Evolutionary conservation across 2,888 invertebrate species (phyloP), one percentile per base, ranked within the genome.

Genomic region (Ephialtes manifestator): DNA sequence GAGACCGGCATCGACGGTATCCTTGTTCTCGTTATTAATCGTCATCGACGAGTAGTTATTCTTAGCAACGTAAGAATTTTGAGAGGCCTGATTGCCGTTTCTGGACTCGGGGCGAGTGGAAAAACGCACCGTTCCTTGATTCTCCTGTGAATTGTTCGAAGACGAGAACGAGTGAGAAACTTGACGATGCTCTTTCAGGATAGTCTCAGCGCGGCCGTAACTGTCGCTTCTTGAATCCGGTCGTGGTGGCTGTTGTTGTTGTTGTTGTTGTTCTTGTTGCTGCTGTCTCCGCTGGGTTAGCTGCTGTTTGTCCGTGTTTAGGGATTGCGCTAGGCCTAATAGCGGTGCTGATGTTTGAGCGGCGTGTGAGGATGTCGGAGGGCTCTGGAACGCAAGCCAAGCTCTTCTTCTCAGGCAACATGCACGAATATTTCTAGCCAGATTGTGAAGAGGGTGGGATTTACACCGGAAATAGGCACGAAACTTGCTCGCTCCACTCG

Each of bases 351-450:
- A 89, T 80, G 88, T 89, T 89, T 92, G 89, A 87, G 89, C 90
- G 80, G 92, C 88, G 88, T 90, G 90, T 77, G 91, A 92, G 88
- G 93, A 92, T 88, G 93, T 89, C 85, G 92, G 92, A 89, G 94
- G 92, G 90, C 93, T 94, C 94, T 94, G 93, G 87, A 92, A 92
- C 87, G 91, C 90, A 92, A 93, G 92, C 92, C 89, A 92, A 92
- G 92, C 92, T 88, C 91, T 91, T 87, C 86, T 89, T 89, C 90
- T 91, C 89, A 90, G 88, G 87, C 76, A 86, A 86, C 86, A 86
- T 87, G 86, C 86, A 81, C 75, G 77, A 80, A 18, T 78, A 63
- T 82, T 72, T 84, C 80, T 83, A 67, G 67, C 78, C 43, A 55
- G 72, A 65, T 63, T 70, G 46, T 48, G 13, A n/a, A 43, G 24